These are phyloP conservation scores for Propithecus perrieri DNA, from an alignment of 2,797 vertebrate genomes.

Conservation along the genomic window DNA sequence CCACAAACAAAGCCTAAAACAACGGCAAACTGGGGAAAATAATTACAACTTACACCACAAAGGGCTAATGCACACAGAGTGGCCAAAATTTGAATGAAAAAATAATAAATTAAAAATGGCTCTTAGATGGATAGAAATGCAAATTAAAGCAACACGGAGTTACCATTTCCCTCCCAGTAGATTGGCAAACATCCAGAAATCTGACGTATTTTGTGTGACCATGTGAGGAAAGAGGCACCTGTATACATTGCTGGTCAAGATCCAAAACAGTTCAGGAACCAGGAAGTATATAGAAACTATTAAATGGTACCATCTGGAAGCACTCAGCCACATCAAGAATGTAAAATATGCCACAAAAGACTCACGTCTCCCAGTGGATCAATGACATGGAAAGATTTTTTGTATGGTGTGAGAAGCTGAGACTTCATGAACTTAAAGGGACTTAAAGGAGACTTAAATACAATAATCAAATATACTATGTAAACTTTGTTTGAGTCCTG, in stretches of 20 bases:
- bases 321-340: not conserved
- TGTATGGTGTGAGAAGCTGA: not conserved
- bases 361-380: not conserved
- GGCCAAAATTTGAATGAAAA: not conserved
- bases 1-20: not conserved
- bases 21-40: not conserved
- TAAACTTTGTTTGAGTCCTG: not conserved
- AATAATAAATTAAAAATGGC: not conserved
- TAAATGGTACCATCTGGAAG: not conserved
- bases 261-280: not conserved
- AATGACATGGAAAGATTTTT: not conserved
- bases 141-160: not conserved
- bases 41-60: not conserved
- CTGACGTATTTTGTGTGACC: not conserved
- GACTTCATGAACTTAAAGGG: not conserved
- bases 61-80: not conserved
- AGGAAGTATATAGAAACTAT: not conserved
- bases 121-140: not conserved
- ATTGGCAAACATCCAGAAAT: not conserved
- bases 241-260: not conserved
- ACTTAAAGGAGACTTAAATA: not conserved
- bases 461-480: not conserved
- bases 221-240: not conserved
- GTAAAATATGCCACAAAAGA: not conserved
- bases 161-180: not conserved